Base-by-base conservation (phyloP, 2,888 invertebrate species). In the Aphodius sticticus region DNA sequence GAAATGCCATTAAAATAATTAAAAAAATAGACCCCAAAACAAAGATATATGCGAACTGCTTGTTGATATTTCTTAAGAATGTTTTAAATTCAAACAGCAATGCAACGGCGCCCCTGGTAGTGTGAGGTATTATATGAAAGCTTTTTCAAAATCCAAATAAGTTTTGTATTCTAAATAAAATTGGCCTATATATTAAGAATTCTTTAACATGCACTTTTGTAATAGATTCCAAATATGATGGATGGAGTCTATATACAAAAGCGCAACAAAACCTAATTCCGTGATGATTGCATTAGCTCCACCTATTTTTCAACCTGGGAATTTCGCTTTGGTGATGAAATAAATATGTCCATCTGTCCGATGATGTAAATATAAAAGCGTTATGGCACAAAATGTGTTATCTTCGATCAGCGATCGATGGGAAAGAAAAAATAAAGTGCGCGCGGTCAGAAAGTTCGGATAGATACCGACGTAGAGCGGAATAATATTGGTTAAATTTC, bases 291-390 rank as follows among this genome's bases (percentile, higher is more conserved):
- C 26, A 26, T 53, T 53, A 53, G 12, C 53, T 53, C 53, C 53
- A 53, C 53, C 53, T 53, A 53, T 12, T 53, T 53, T 53, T 53
- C 7, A 12, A 53, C 3, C 53, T 53, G 53, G 53, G 53, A 9
- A 53, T 53, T 53, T 53, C 53, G 53, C 53, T 12, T 7, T 12
- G 53, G 53, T 53, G 53, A 53, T 53, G 53, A 53, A 53, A 53
- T 53, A 53, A 53, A 53, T 53, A 53, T 53, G 53, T 53, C 53
- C 53, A 53, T 53, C 53, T 53, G 53, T 53, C 53, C 53, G 53
- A 53, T 53, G 53, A 53, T 53, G 53, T 53, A 53, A 53, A 53
- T 53, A 53, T 53, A 53, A 53, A 53, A 53, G 53, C 53, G 53
- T 53, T 53, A 53, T 53, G 53, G 53, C 53, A 53, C 53, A 53